A percentile compares a stretch with the other conserved stretches of the same genome.
Evolutionary conservation across 1,140 invertebrate genomes (phyloP).

Genomic region (Scaptomyza graminum): DNA sequence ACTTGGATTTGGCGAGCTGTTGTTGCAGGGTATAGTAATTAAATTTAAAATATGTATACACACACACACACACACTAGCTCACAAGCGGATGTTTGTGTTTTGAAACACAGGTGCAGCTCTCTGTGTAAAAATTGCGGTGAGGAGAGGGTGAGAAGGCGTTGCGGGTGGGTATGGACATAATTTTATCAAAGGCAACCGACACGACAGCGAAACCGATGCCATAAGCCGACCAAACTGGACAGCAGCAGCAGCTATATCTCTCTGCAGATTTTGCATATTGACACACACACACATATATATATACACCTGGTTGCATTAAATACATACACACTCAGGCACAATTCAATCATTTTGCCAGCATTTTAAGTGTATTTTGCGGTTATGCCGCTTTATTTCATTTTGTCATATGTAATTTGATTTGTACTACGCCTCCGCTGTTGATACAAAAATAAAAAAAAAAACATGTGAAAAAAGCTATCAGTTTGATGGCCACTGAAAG

Average conservation of each 20-base stretch:
- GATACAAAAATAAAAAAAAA: background rate
- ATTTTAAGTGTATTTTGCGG: constrained; percentile 81
- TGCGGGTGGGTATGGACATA: constrained; percentile 34
- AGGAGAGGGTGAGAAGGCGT: background rate
- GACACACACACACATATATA: constrained; percentile 12
- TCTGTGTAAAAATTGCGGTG: background rate
- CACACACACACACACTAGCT: too few relatives aligned
- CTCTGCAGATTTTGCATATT: background rate
- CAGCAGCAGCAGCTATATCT: constrained; percentile 10
- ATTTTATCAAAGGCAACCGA: constrained; percentile 74
- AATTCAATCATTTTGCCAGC: constrained; percentile 76
- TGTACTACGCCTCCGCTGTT: constrained; percentile 8
- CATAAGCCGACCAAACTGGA: constrained; percentile 56
- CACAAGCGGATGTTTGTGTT: constrained; percentile 61
- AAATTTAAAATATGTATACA: constrained; percentile 80
- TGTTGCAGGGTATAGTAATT: constrained; percentile 68
- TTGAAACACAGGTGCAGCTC: constrained; percentile 64
- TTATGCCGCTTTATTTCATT: constrained; percentile 74
- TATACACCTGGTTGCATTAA: constrained; percentile 6
- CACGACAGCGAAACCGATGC: constrained; percentile 40
- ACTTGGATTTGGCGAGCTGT: constrained; percentile 65
- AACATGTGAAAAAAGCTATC: constrained; percentile 17
- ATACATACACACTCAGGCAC: constrained; percentile 29
- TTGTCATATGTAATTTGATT: constrained; percentile 77
- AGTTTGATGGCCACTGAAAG: constrained; percentile 50